A percentile compares a stretch with the other conserved stretches of the same genome.
Conservation (phyloP, 2,888 invertebrate species). For the Latrodectus elegans region DNA sequence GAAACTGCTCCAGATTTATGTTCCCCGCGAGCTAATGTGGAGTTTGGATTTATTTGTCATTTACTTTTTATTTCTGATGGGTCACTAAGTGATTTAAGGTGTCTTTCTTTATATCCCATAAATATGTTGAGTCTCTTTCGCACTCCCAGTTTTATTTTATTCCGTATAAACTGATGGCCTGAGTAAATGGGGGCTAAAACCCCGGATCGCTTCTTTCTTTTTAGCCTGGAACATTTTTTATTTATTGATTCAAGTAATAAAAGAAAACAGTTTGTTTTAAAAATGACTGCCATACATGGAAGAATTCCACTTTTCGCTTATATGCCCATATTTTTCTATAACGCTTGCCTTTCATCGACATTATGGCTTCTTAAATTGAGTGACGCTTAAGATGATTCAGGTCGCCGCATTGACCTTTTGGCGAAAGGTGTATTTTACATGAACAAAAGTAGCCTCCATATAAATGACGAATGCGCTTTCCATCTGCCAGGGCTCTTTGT, state of each 20-base stretch:
- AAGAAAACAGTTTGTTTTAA: slow-evolving; percentile 40
- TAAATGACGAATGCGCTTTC: slow-evolving; percentile 14
- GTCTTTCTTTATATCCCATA: slow-evolving; percentile 52
- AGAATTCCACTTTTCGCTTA: slow-evolving; percentile 25
- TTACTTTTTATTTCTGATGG: slow-evolving; percentile 65
- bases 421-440: slow-evolving; percentile 56
- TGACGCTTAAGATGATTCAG: slow-evolving; percentile 30
- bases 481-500: slow-evolving; percentile 13
- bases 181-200: slow-evolving; percentile 39
- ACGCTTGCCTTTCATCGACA: neutral
- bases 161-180: slow-evolving; percentile 24
- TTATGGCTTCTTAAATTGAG: slow-evolving; percentile 21
- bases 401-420: slow-evolving; percentile 13
- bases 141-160: slow-evolving; percentile 23
- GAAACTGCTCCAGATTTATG: no score
- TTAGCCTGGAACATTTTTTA: slow-evolving; percentile 7
- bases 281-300: slow-evolving; percentile 25
- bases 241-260: slow-evolving; percentile 56
- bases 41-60: slow-evolving; percentile 60
- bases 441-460: slow-evolving; percentile 14
- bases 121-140: slow-evolving; percentile 55
- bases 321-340: slow-evolving; percentile 1
- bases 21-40: slow-evolving; percentile 16
- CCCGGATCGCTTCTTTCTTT: slow-evolving; percentile 11
- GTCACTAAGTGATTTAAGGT: slow-evolving; percentile 65